Percentiles rank a stretch among this genome's conserved stretches.
These are phyloP conservation scores for Burhinus oedicnemus DNA, from an alignment of 2,113 vertebrate species.

Conservation along the genomic window DNA sequence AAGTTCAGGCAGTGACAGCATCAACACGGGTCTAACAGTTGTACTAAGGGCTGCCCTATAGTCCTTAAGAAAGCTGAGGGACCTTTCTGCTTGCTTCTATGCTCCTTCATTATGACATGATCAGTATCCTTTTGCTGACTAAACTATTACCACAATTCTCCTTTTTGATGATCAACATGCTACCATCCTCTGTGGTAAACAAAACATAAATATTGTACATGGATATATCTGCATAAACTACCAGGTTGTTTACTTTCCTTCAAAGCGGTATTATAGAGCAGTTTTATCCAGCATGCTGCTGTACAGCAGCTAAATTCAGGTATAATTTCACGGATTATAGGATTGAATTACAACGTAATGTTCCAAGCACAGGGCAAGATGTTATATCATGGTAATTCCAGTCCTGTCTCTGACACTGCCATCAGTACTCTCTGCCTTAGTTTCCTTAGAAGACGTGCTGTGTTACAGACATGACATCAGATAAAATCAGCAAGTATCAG, in stretches of 20 bases:
- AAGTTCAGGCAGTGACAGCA: neutral
- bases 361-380: neutral
- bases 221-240: neutral
- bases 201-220: neutral
- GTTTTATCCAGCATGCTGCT: neutral
- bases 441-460: neutral
- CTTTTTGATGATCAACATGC: fast-evolving
- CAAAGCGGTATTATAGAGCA: neutral
- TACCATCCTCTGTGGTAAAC: neutral
- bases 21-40: neutral
- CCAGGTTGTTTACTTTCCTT: neutral
- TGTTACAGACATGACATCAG: neutral
- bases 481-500: neutral
- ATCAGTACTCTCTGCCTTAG: neutral
- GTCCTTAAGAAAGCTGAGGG: neutral
- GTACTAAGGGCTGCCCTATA: neutral
- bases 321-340: neutral
- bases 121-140: neutral
- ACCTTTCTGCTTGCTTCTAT: neutral
- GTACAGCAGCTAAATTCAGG: neutral
- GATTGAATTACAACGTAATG: neutral
- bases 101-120: neutral
- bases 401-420: neutral
- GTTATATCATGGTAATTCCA: neutral
- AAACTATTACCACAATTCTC: neutral